A percentile compares a stretch with the other conserved stretches of the same genome.
These are phyloP conservation scores for Simalia tracyae DNA, from an alignment of 2,797 vertebrate genomes.

Conservation along the genomic window DNA sequence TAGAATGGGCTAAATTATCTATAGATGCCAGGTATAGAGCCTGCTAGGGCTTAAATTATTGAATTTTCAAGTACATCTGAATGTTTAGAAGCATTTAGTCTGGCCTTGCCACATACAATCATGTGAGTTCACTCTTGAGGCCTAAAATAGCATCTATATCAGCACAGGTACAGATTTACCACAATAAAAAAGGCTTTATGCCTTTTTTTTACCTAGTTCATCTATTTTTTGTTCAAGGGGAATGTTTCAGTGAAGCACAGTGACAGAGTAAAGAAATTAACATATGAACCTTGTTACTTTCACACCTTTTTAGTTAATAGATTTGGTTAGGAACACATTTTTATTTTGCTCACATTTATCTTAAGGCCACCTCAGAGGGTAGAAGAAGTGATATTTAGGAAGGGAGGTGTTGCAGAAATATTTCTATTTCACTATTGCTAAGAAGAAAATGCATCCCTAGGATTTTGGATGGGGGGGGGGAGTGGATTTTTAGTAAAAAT, in stretches of 20 bases:
- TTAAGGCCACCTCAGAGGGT: neutral
- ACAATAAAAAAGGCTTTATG: too few relatives aligned
- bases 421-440: neutral
- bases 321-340: constrained; percentile 3
- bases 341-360: constrained; percentile 26
- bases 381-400: neutral
- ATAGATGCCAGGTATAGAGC: neutral
- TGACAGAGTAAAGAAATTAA: constrained; percentile 14
- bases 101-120: neutral
- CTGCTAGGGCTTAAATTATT: neutral
- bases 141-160: neutral
- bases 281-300: neutral
- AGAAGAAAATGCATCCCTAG: neutral
- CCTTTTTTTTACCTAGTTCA: neutral
- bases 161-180: neutral
- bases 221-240: neutral
- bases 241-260: neutral
- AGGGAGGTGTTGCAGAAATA: neutral
- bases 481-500: neutral
- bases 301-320: constrained; percentile 2
- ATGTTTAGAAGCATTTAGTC: neutral
- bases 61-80: neutral
- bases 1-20: neutral
- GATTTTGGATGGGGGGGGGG: neutral
- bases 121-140: neutral